A percentile compares a stretch with the other conserved stretches of the same genome.
Evolutionary conservation across 1,140 invertebrate species (phyloP).

Genomic region (Eueides isabella): DNA sequence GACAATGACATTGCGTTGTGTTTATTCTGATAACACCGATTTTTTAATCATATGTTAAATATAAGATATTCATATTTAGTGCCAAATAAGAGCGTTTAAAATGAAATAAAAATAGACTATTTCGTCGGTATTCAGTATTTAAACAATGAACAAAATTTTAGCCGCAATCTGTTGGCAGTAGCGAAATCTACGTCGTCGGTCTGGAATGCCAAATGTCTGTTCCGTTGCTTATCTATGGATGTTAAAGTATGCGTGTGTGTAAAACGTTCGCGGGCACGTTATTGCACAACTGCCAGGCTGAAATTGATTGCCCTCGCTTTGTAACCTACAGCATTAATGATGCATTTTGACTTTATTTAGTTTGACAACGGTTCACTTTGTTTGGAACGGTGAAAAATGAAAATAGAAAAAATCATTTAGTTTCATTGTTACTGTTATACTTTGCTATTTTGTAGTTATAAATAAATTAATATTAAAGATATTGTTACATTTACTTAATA

Average conservation of each 20-base stretch:
- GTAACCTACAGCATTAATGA: conserved; percentile 20
- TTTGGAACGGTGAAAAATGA: neutral
- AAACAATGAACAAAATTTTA: conserved; percentile 20
- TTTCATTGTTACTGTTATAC: neutral
- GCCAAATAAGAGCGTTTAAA: neutral
- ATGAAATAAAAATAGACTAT: neutral
- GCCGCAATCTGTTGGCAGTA: conserved; percentile 33
- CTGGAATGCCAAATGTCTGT: conserved; percentile 40
- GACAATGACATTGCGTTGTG: conserved; percentile 46
- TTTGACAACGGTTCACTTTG: conserved; percentile 14
- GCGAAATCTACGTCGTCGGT: conserved; percentile 35
- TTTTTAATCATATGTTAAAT: neutral
- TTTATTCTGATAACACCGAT: conserved; percentile 45
- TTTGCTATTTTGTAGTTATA: no score
- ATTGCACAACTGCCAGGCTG: conserved; percentile 37
- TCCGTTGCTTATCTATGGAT: conserved; percentile 38
- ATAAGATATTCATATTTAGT: neutral
- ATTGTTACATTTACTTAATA: neutral
- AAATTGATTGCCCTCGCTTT: conserved; percentile 35
- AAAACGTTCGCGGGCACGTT: conserved; percentile 34
- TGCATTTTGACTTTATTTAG: conserved; percentile 20
- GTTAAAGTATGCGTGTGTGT: conserved; percentile 35
- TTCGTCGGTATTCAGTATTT: neutral
- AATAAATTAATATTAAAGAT: no score
- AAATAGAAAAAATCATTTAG: neutral